Percentiles rank a stretch among this genome's conserved stretches.
These are phyloP conservation scores for Gallinago jamesoni DNA, from an alignment of 2,113 vertebrate genomes.

Conservation along the genomic window DNA sequence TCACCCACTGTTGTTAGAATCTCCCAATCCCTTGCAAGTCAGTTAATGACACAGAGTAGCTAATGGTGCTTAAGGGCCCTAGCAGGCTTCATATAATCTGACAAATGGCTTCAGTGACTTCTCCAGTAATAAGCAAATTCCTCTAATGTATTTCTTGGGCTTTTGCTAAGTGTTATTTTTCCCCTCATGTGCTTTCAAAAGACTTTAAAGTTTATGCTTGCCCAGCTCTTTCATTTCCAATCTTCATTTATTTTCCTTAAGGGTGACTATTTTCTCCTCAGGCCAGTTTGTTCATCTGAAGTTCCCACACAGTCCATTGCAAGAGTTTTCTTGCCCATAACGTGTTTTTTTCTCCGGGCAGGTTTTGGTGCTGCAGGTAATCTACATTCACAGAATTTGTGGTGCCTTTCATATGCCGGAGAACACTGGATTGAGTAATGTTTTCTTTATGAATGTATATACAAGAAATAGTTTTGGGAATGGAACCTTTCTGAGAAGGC, in stretches of 20 bases:
- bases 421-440: fast-evolving
- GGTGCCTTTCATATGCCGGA: background rate
- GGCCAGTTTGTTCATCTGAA: background rate
- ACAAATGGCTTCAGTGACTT: background rate
- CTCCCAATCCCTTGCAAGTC: background rate
- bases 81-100: background rate
- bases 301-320: background rate
- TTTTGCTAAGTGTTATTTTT: background rate
- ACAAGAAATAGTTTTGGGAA: background rate
- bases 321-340: background rate
- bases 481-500: background rate
- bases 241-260: background rate
- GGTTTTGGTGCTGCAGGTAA: background rate
- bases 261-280: background rate
- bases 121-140: background rate
- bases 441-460: background rate
- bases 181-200: background rate
- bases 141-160: background rate
- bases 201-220: background rate
- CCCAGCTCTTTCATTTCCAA: background rate
- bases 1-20: background rate
- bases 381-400: background rate
- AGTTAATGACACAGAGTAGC: background rate
- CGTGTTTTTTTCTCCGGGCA: background rate
- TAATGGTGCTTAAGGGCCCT: background rate